phyloP scores from a whole-genome alignment of 1,140 invertebrate species.

The Nebria ingens region DNA sequence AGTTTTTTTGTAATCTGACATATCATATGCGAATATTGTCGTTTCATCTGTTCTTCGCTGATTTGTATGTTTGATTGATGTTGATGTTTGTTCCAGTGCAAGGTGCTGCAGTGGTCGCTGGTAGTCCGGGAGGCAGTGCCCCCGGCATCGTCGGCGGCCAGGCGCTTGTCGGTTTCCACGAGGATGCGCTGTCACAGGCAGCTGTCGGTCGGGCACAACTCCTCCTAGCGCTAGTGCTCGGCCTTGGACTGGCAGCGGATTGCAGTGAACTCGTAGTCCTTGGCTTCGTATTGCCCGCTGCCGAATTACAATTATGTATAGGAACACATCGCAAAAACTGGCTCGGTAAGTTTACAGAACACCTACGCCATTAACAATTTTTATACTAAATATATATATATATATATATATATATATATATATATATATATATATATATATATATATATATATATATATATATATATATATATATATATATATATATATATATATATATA shows the following conservation, averaged over 20 bases:
- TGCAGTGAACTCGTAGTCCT: slow-evolving; percentile 64
- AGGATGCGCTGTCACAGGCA: slow-evolving; percentile 58
- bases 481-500: slow-evolving; percentile 1
- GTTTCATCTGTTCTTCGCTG: too few species aligned
- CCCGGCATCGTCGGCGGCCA: slow-evolving; percentile 21
- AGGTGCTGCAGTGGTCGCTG: neutral
- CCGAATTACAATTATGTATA: slow-evolving; percentile 67
- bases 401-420: neutral
- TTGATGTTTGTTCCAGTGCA: slow-evolving; percentile 2
- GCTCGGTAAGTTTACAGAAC: slow-evolving; percentile 49
- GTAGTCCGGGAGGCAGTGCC: slow-evolving; percentile 11
- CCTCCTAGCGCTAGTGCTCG: slow-evolving; percentile 50
- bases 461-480: neutral
- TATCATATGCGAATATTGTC: too few species aligned
- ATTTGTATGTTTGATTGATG: too few species aligned
- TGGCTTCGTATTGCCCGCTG: slow-evolving; percentile 65
- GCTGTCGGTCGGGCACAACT: slow-evolving; percentile 63
- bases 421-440: neutral
- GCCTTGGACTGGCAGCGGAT: slow-evolving; percentile 62
- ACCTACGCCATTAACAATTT: neutral
- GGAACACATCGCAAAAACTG: slow-evolving; percentile 62
- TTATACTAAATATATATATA: neutral
- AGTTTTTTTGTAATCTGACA: neutral
- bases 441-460: neutral
- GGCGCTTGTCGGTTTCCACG: slow-evolving; percentile 58